These are phyloP conservation scores for Yponomeuta plumbellus DNA, from an alignment of 2,888 invertebrate species.

Conservation along the genomic window DNA sequence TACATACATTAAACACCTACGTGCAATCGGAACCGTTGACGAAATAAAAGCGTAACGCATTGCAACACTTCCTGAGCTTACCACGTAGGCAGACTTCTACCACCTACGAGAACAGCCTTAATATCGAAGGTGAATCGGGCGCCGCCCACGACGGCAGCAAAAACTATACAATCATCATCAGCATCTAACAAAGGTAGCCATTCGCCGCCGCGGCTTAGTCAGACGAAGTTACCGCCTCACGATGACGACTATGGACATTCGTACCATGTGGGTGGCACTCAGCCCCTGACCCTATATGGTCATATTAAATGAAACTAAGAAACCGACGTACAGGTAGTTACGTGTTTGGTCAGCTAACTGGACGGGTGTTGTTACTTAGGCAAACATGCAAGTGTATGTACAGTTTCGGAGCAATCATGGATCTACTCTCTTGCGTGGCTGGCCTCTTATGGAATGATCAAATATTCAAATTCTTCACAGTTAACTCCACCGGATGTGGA, in stretches of 20 bases:
- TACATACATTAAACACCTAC: slow-evolving; percentile 8
- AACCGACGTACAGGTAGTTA: slow-evolving; percentile 9
- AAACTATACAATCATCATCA: slow-evolving; percentile 62
- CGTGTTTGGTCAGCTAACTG: slow-evolving; percentile 16
- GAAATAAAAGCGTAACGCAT: slow-evolving; percentile 36
- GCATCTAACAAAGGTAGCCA: slow-evolving; percentile 65
- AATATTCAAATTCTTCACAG: slow-evolving; percentile 7
- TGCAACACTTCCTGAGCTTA: slow-evolving; percentile 42
- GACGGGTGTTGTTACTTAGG: slow-evolving; percentile 1
- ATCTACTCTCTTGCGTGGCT: background rate
- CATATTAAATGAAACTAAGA: slow-evolving; percentile 36
- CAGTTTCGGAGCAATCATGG: slow-evolving; percentile 6
- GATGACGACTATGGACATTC: slow-evolving; percentile 69
- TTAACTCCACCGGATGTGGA: slow-evolving; percentile 5
- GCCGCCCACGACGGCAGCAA: slow-evolving; percentile 53
- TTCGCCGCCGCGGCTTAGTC: slow-evolving; percentile 58
- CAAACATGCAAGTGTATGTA: slow-evolving; percentile 9
- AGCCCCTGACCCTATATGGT: slow-evolving; percentile 56
- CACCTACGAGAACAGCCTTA: slow-evolving; percentile 62
- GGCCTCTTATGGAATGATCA: slow-evolving; percentile 8
- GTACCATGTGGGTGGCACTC: slow-evolving; percentile 57
- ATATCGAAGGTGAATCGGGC: slow-evolving; percentile 64
- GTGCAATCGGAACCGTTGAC: slow-evolving; percentile 12
- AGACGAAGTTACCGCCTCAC: slow-evolving; percentile 50
- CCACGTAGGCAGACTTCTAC: slow-evolving; percentile 33